phyloP scores from a whole-genome alignment of 1,140 invertebrate genomes.

The Temnothorax nylanderi region DNA sequence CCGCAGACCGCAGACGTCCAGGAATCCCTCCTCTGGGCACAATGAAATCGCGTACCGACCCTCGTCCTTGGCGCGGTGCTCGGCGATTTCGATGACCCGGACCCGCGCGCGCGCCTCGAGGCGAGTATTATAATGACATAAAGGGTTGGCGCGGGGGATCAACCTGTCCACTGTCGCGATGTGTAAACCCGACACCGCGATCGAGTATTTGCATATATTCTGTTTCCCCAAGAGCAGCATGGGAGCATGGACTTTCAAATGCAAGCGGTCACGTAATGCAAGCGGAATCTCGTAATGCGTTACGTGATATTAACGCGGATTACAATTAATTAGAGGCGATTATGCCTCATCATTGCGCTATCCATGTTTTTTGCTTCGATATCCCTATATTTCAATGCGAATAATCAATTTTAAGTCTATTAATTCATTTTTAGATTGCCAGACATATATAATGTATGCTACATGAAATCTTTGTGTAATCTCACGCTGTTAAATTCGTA shows the following conservation, averaged over 20 bases:
- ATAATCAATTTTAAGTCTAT: not conserved
- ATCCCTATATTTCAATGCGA: not conserved
- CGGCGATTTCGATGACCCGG: slow-evolving; percentile 64
- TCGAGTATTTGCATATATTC: slow-evolving; percentile 36
- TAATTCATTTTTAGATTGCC: not conserved
- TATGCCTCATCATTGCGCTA: not conserved
- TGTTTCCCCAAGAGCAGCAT: slow-evolving; percentile 2
- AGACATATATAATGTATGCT: not conserved
- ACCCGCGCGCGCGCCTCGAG: slow-evolving; percentile 18
- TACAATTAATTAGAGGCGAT: not conserved
- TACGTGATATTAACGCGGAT: not conserved
- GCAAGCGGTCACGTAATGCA: not conserved
- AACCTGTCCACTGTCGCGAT: slow-evolving; percentile 2
- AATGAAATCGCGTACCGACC: slow-evolving; percentile 57
- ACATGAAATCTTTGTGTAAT: not conserved
- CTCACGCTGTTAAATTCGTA: not conserved
- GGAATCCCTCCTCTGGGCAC: slow-evolving; percentile 31
- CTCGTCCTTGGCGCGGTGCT: slow-evolving; percentile 56
- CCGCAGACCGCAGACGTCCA: slow-evolving; percentile 46
- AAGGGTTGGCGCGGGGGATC: slow-evolving; percentile 35
- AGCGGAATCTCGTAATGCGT: not conserved
- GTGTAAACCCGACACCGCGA: not conserved
- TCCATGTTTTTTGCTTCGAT: not conserved
- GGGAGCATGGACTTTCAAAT: not conserved
- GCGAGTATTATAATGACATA: slow-evolving; percentile 45